phyloP scores from a whole-genome alignment of 2,888 invertebrate genomes.

The Cepaea hortensis region DNA sequence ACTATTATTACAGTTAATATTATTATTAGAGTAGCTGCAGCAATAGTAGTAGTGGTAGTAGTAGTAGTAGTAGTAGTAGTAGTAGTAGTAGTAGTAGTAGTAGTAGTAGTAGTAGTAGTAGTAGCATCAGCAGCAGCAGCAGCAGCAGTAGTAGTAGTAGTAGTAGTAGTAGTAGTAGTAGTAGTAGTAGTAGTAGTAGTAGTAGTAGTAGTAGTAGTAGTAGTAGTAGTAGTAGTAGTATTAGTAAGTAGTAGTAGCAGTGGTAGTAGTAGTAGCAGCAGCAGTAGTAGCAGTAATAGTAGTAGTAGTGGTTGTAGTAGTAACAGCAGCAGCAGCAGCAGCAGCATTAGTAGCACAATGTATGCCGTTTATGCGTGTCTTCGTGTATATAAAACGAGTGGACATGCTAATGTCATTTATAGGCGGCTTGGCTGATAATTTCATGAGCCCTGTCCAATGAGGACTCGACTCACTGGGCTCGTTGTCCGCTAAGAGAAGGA shows the following conservation, averaged over 20 bases:
- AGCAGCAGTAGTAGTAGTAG: not conserved
- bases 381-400: too few species aligned
- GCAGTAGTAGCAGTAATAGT: not conserved
- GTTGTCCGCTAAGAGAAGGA: too few species aligned
- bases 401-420: too few species aligned
- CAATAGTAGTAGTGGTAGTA: not conserved
- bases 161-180: not conserved
- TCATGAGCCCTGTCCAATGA: too few species aligned
- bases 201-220: not conserved
- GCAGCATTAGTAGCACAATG: too few species aligned
- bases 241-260: not conserved
- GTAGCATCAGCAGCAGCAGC: not conserved
- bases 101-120: not conserved
- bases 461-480: too few species aligned
- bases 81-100: conserved; percentile 2
- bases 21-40: not conserved
- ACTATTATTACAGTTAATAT: not conserved
- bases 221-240: not conserved
- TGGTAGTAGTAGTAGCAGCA: not conserved
- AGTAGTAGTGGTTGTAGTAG: not conserved
- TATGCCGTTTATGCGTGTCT: too few species aligned
- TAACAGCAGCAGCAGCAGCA: too few species aligned
- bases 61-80: not conserved
- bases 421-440: too few species aligned
- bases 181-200: not conserved